phyloP scores from a whole-genome alignment of 1,140 invertebrate species.

The Meloidogyne chitwoodi region DNA sequence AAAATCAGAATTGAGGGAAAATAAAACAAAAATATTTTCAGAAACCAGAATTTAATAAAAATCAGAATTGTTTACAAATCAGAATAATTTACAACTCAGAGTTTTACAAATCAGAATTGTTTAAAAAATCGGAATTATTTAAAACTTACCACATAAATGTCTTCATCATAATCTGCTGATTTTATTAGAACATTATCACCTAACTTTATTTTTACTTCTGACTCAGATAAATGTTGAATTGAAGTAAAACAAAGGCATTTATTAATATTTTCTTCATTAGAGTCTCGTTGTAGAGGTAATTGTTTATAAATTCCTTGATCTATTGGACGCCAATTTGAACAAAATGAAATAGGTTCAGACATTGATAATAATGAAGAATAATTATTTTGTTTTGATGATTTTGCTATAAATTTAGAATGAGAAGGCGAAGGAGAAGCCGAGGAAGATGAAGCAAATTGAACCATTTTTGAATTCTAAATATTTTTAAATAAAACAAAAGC shows the following conservation, averaged over 20 bases:
- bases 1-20: background rate
- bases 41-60: background rate
- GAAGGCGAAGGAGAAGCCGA: background rate
- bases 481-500: no score
- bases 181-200: constrained; percentile 14
- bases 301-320: background rate
- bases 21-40: constrained; percentile 5
- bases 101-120: background rate
- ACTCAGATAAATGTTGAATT: constrained; percentile 1
- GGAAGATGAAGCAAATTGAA: background rate
- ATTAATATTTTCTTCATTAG: background rate
- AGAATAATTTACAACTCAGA: background rate
- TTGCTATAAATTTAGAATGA: background rate
- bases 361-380: no score
- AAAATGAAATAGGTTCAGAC: background rate
- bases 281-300: background rate
- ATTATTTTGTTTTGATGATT: no score
- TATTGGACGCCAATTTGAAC: constrained; percentile 16
- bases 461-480: background rate
- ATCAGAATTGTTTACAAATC: background rate
- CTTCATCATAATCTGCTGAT: constrained; percentile 11
- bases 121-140: background rate
- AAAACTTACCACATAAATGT: constrained; percentile 14
- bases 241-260: background rate
- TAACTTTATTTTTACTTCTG: background rate